Conservation (phyloP, 1,140 invertebrate species). For the Ips nitidus region DNA sequence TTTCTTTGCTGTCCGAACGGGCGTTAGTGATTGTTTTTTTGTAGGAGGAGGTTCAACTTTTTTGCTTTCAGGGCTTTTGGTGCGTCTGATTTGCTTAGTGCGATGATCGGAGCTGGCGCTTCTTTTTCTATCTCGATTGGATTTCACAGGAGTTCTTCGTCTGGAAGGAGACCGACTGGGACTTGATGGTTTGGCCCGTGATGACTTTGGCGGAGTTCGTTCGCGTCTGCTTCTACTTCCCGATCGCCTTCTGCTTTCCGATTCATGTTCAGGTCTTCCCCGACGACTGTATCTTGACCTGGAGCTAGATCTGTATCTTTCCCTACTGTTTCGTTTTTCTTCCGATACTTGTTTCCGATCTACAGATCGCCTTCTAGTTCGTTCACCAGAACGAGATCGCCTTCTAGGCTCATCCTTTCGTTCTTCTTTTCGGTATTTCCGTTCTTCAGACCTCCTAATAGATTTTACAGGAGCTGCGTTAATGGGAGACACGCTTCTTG, state of each 20-base stretch:
- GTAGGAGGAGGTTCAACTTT: background rate
- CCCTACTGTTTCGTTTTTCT: background rate
- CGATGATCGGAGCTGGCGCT: background rate
- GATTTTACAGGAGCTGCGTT: constrained; percentile 24
- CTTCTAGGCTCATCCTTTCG: background rate
- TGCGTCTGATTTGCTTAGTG: background rate
- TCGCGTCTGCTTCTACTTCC: constrained; percentile 13
- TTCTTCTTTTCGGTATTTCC: background rate
- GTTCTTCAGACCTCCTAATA: constrained; percentile 18
- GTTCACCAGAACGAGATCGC: background rate
- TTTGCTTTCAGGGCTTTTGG: background rate
- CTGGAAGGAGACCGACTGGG: background rate
- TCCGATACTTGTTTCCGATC: background rate
- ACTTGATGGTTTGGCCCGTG: constrained; percentile 15
- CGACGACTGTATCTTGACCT: background rate
- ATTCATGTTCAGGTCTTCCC: constrained; percentile 16
- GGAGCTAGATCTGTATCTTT: constrained; percentile 8
- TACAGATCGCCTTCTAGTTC: constrained; percentile 4
- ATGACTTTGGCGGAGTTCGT: constrained; percentile 2
- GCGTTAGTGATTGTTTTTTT: background rate
- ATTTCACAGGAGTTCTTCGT: background rate
- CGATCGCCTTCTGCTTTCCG: constrained; percentile 18
- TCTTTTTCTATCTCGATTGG: background rate
- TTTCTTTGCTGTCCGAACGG: background rate
- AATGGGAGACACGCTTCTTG: constrained; percentile 17